Conservation (phyloP, 2,113 vertebrate genomes). For the Pipa parva region DNA sequence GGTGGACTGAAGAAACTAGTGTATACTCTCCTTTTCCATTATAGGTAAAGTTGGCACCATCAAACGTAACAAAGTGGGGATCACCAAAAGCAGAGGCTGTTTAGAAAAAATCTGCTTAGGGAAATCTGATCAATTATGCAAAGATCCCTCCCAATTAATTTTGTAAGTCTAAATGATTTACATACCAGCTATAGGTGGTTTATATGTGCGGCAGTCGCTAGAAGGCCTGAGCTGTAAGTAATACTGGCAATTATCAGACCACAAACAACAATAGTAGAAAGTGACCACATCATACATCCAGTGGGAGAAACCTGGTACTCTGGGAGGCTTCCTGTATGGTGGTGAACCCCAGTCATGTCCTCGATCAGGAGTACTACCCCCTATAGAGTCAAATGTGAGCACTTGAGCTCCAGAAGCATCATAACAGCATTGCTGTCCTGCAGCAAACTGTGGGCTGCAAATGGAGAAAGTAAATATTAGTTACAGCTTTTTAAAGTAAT, state of each 20-base stretch:
- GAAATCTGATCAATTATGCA: neutral
- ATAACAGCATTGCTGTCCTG: conserved; percentile 93
- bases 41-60: conserved; percentile 77
- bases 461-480: neutral
- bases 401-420: conserved; percentile 72
- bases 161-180: neutral
- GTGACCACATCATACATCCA: conserved; percentile 93
- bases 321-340: conserved; percentile 74
- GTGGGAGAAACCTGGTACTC: conserved; percentile 81
- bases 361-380: conserved; percentile 90
- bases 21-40: conserved; percentile 83
- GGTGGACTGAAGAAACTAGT: conserved; percentile 52
- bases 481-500: too few relatives aligned
- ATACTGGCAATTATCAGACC: conserved; percentile 79
- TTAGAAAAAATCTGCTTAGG: conserved; percentile 11
- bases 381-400: conserved; percentile 76
- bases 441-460: conserved; percentile 68
- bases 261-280: conserved; percentile 95
- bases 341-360: conserved; percentile 89
- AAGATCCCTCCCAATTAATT: neutral
- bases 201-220: conserved; percentile 80
- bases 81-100: conserved; percentile 87
- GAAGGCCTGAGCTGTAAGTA: conserved; percentile 80
- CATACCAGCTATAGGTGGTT: conserved; percentile 70
- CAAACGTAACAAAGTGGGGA: conserved; percentile 87